These are phyloP conservation scores for Lateolabrax maculatus DNA, from an alignment of 2,797 vertebrate genomes.

Conservation along the genomic window DNA sequence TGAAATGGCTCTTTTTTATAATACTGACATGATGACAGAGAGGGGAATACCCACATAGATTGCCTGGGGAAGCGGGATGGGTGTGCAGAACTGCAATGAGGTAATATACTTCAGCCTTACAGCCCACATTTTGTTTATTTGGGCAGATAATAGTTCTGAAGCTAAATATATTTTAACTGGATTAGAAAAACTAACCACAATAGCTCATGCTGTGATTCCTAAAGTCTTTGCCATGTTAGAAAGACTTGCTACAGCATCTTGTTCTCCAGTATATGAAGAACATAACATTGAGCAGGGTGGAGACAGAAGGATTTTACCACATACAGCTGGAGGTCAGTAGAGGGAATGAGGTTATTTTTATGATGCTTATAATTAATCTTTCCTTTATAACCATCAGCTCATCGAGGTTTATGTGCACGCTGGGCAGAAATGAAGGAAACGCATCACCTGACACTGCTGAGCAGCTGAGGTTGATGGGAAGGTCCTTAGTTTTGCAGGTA, in stretches of 20 bases:
- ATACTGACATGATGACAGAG: conserved; percentile 32
- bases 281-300: background rate
- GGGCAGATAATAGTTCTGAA: background rate
- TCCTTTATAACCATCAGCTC: conserved; percentile 18
- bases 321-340: conserved; percentile 10
- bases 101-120: background rate
- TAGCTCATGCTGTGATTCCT: background rate
- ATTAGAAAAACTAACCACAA: background rate
- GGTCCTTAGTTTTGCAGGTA: background rate
- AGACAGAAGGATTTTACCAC: background rate
- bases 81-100: background rate
- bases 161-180: background rate
- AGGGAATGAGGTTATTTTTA: conserved; percentile 51
- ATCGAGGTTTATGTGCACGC: conserved; percentile 51
- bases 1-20: conserved; percentile 58
- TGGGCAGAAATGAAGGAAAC: conserved; percentile 30
- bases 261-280: background rate
- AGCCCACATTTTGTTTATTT: background rate
- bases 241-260: background rate
- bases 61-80: background rate
- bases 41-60: conserved; percentile 22
- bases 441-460: conserved; percentile 29
- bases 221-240: background rate
- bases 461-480: background rate
- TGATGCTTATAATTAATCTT: conserved; percentile 55